Percentiles rank a stretch among this genome's conserved stretches.
phyloP scores from a whole-genome alignment of 2,797 vertebrate genomes.

The Pseudomugil gertrudae region DNA sequence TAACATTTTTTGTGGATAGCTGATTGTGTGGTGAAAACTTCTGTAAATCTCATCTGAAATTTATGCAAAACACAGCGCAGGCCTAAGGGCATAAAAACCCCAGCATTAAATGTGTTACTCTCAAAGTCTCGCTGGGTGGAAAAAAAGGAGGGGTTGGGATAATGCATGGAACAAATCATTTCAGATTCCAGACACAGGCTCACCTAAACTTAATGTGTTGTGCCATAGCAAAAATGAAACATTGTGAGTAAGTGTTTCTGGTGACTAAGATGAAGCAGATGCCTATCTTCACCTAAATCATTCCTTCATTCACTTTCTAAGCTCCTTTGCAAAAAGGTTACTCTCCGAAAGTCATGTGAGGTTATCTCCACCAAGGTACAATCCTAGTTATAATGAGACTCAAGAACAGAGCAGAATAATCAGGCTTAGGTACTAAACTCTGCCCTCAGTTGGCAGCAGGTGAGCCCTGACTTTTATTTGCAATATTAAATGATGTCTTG shows the following conservation, averaged over 20 bases:
- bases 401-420: conserved; percentile 56
- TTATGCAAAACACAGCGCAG: background rate
- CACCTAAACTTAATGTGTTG: conserved; percentile 8
- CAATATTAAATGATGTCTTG: conserved; percentile 44
- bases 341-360: conserved; percentile 63
- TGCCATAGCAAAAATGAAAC: background rate
- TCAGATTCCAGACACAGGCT: background rate
- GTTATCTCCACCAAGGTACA: conserved; percentile 67
- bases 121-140: background rate
- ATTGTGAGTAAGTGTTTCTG: conserved; percentile 8
- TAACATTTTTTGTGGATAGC: too few species aligned
- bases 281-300: conserved; percentile 46
- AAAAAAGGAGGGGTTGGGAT: background rate
- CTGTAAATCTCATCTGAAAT: background rate
- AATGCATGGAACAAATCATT: background rate
- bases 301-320: conserved; percentile 39
- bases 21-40: too few species aligned
- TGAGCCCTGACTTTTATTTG: conserved; percentile 41
- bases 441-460: conserved; percentile 51
- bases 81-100: background rate
- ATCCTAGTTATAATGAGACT: conserved; percentile 66
- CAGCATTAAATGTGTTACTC: background rate
- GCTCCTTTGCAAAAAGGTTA: conserved; percentile 55
- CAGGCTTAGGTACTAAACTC: conserved; percentile 44
- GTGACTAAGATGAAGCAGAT: conserved; percentile 34